Percentiles rank a stretch among this genome's conserved stretches.
Evolutionary conservation across 2,888 invertebrate genomes (phyloP).

Genomic region (Hirudinaria manillensis): DNA sequence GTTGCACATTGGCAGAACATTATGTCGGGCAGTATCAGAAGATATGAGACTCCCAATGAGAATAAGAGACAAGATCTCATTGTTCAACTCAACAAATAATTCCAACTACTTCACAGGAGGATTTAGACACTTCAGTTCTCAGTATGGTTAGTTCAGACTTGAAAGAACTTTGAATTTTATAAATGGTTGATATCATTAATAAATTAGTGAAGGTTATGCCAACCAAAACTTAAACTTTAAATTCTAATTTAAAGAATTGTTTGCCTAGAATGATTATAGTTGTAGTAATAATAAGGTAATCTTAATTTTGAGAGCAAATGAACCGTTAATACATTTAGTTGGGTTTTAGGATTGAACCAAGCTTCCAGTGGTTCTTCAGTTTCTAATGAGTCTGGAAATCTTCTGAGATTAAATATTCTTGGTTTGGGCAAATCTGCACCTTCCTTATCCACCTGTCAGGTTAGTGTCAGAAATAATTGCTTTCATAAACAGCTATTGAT

Average conservation of each 20-base stretch:
- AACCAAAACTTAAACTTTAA: no score
- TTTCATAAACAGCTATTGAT: no score
- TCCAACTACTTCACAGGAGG: not conserved
- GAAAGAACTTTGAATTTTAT: not conserved
- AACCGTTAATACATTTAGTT: not conserved
- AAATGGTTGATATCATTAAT: no score
- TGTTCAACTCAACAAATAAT: not conserved
- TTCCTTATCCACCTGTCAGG: conserved; percentile 67
- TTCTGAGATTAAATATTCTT: conserved; percentile 79
- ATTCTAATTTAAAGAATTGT: no score
- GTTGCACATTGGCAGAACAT: not conserved
- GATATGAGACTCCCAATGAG: conserved; percentile 1
- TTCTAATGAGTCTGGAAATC: conserved; percentile 58
- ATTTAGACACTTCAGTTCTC: conserved; percentile 34
- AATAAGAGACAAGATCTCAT: not conserved
- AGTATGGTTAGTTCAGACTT: conserved; percentile 34
- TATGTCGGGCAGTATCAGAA: conserved; percentile 18
- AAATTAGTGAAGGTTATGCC: no score
- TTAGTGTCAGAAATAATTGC: conserved; percentile 41
- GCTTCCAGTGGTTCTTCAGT: not conserved
- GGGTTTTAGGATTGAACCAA: conserved; percentile 17
- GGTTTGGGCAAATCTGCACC: conserved; percentile 89
- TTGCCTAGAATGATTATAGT: no score
- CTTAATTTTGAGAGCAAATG: no score
- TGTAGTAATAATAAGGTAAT: no score